Conservation (phyloP, 2,888 invertebrate species). For the Megaustenia siamemsis region DNA sequence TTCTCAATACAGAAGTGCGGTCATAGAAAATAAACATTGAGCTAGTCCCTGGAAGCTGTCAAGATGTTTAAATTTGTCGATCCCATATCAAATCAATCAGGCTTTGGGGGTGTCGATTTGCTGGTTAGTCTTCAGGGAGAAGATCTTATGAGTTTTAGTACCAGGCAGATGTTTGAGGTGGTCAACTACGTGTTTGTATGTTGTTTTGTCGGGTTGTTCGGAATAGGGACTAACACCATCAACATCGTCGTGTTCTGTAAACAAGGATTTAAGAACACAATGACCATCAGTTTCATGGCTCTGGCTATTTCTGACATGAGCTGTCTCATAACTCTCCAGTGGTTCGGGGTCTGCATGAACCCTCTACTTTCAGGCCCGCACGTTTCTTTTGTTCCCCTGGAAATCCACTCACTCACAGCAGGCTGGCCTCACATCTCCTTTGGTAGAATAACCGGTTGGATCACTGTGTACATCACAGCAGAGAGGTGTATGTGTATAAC, state of each 20-base stretch:
- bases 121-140: background rate
- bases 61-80: no score
- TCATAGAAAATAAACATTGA: no score
- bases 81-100: background rate
- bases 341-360: constrained; percentile 28
- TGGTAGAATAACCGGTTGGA: constrained; percentile 23
- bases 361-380: background rate
- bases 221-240: constrained; percentile 1
- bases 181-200: constrained; percentile 26
- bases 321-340: constrained; percentile 8
- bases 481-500: constrained; percentile 36
- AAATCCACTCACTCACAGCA: constrained; percentile 7
- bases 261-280: constrained; percentile 26
- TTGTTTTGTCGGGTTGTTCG: constrained; percentile 8
- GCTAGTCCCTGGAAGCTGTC: no score
- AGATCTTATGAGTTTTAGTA: constrained; percentile 1
- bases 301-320: constrained; percentile 28
- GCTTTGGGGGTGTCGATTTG: no score
- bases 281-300: constrained; percentile 14
- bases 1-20: no score
- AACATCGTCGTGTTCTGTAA: constrained; percentile 31
- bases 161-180: constrained; percentile 9
- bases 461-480: constrained; percentile 36
- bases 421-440: constrained; percentile 19
- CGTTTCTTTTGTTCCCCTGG: background rate